Conservation (phyloP, 2,113 vertebrate species). For the Galeopterus variegatus region DNA sequence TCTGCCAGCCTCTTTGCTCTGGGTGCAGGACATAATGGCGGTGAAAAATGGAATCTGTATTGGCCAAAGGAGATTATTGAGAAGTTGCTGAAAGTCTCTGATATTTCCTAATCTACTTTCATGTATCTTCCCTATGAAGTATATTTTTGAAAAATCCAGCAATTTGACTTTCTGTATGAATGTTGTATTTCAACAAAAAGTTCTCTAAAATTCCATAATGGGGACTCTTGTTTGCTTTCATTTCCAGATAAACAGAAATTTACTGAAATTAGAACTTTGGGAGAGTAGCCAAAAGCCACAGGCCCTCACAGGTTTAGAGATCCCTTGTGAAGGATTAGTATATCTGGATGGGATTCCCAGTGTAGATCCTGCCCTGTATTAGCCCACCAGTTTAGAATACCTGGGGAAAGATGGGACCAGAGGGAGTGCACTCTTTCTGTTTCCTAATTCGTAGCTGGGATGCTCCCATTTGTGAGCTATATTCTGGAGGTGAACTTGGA, state of each 20-base stretch:
- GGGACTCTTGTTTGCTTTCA: slow-evolving; percentile 21
- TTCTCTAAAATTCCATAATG: background rate
- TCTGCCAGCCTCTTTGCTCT: background rate
- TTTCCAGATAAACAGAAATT: slow-evolving; percentile 30
- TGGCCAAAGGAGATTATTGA: background rate
- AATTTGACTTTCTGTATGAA: background rate
- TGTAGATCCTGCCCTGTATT: rapidly evolving
- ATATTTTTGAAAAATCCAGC: background rate
- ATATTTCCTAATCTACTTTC: background rate
- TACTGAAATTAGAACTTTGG: background rate
- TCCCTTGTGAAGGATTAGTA: background rate
- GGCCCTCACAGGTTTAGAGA: background rate
- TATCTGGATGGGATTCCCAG: background rate
- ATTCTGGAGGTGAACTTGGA: background rate
- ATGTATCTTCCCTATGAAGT: background rate
- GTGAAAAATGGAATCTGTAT: background rate
- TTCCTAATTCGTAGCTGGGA: background rate
- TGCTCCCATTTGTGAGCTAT: background rate
- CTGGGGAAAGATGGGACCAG: background rate
- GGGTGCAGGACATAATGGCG: too few relatives aligned
- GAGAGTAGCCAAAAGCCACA: background rate
- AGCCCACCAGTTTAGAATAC: background rate
- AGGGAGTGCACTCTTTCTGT: rapidly evolving
- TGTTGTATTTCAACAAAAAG: background rate
- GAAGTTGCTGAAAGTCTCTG: background rate